These are phyloP conservation scores for Ammodytes dubius DNA, from an alignment of 2,113 vertebrate genomes.

Conservation along the genomic window DNA sequence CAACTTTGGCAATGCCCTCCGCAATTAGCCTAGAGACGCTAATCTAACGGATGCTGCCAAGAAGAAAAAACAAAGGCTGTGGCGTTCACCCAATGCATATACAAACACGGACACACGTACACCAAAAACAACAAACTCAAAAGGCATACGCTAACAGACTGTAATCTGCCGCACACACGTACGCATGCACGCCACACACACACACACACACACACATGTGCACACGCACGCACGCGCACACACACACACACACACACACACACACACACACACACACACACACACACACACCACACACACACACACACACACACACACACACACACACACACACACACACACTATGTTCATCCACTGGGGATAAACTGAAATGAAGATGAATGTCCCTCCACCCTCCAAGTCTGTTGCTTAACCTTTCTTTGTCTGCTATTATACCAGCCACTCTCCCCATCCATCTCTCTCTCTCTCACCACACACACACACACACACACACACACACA, in stretches of 20 bases:
- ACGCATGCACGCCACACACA: not conserved
- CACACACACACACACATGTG: conserved; percentile 16
- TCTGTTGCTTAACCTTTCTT: conserved; percentile 50
- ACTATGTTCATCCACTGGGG: conserved; percentile 40
- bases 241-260: conserved; percentile 17
- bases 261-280: not conserved
- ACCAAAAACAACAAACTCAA: conserved; percentile 45
- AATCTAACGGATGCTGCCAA: conserved; percentile 65
- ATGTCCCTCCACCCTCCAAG: conserved; percentile 56
- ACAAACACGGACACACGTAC: conserved; percentile 28
- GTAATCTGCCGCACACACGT: conserved; percentile 22
- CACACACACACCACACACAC: conserved; percentile 10
- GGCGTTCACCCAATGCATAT: conserved; percentile 39
- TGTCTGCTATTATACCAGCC: conserved; percentile 24
- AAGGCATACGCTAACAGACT: conserved; percentile 27
- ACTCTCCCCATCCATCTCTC: conserved; percentile 23
- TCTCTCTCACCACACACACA: conserved; percentile 13
- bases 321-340: conserved; percentile 23
- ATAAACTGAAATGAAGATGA: conserved; percentile 74
- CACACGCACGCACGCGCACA: conserved; percentile 21
- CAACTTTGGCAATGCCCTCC: conserved; percentile 56
- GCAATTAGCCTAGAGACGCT: conserved; percentile 66
- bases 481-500: not conserved
- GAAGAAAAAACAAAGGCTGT: conserved; percentile 48
- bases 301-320: conserved; percentile 25